Base-by-base conservation (phyloP, 2,797 vertebrate genomes). In the Bucorvus abyssinicus region DNA sequence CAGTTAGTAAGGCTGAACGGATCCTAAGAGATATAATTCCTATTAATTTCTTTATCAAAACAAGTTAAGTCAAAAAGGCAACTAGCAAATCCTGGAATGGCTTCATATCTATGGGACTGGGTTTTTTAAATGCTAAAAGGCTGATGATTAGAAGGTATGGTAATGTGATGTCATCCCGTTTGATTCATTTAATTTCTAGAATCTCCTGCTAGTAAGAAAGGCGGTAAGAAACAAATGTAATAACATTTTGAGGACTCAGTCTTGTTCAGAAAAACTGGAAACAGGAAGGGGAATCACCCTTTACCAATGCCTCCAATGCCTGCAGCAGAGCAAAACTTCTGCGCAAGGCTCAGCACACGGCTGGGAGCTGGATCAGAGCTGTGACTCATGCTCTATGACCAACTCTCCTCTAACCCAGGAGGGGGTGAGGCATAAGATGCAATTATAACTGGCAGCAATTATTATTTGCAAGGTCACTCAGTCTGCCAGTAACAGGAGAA, bases 381-480 rank as follows among this genome's bases (percentile, higher is more conserved):
- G 70, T 86, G 87, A 94, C 67, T 95, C 44, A 65, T 14, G 32
- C 40, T 32, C 80, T 45, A 7, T 14, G 44, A 81, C 56, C 89
- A 93, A 27, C 38, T 42, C 74, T 88, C 40, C 87, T 84, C 63
- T 52, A 64, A 57, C 80, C 70, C 6, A 0, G 78, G 52, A 93
- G 80, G 63, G 44, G 59, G 59, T 73, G 53, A 88, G 32, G 40
- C 81, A 10, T 53, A 83, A 76, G 53, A 69, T 68, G 80, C 38
- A 86, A 83, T 71, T 76, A 69, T 22, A 84, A 69, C 70, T 61
- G 59, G 74, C 88, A 90, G 87, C 60, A 88, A 87, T 88, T 91
- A 91, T 23, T 84, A 82, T 75, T 60, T 76, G 63, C 83, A 94
- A 95, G 91, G 93, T 89, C 88, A 84, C 91, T 81, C 53, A 84